These are phyloP conservation scores for Coptotermes formosanus DNA, from an alignment of 1,140 invertebrate species.

Conservation along the genomic window DNA sequence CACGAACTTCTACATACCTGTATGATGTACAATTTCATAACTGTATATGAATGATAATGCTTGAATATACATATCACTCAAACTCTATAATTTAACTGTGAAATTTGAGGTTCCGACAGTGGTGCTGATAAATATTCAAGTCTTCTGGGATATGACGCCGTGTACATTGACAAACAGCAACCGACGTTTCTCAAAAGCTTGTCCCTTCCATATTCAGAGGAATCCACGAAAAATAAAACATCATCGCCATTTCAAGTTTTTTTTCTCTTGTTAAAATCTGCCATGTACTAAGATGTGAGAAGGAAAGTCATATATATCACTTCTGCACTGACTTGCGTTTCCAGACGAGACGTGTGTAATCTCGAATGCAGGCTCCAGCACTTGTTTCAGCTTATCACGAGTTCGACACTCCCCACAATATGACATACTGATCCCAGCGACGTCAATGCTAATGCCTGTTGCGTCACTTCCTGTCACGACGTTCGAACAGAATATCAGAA, in stretches of 20 bases:
- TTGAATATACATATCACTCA: too few relatives aligned
- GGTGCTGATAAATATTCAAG: too few relatives aligned
- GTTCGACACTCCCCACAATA: not conserved
- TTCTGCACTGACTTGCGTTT: not conserved
- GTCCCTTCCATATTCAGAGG: too few relatives aligned
- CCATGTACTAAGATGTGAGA: not conserved
- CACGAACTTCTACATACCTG: too few relatives aligned
- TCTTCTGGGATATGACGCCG: too few relatives aligned
- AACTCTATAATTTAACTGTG: too few relatives aligned
- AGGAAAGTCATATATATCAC: not conserved
- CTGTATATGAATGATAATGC: too few relatives aligned
- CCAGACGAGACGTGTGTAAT: not conserved
- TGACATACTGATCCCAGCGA: not conserved
- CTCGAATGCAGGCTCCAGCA: not conserved
- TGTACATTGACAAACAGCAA: too few relatives aligned
- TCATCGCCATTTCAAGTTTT: not conserved
- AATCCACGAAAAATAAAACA: too few relatives aligned
- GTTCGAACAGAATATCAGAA: not conserved
- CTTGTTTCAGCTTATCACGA: constrained; percentile 5
- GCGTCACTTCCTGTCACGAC: not conserved
- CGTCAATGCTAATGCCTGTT: not conserved
- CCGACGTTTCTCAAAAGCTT: too few relatives aligned
- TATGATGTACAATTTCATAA: too few relatives aligned
- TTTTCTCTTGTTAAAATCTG: not conserved
- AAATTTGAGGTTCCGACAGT: too few relatives aligned